Base-by-base conservation (phyloP, 2,888 invertebrate species). In the Lasius fuliginosus region DNA sequence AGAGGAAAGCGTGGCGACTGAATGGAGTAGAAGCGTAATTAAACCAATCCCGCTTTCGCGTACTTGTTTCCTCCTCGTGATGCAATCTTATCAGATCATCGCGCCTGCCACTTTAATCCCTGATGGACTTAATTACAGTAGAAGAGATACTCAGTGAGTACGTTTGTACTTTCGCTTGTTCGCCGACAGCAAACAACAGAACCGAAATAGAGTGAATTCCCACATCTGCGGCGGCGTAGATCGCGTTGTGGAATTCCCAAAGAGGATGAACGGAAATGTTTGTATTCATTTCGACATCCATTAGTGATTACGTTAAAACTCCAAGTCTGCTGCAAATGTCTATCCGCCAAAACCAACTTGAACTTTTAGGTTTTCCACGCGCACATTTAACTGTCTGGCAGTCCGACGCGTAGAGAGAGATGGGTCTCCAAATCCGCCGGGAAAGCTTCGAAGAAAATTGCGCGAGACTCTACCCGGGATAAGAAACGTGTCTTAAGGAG, bases 281-380 rank as follows among this genome's bases (percentile, higher is more conserved):
- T 93, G 92, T 92, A 93, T 93, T 92, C 91, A 93, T 92, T 92
- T 91, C 87, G 84, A 85, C 86, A 87, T 93, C 91, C 91, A 93
- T 93, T 93, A 92, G 91, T 91, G 91, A 92, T 92, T 89, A 90
- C 88, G 88, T 92, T 92, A 90, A 91, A 92, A 92, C 88, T 88
- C 83, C 42, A 68, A 76, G 86, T 84, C 65, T 36, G 67, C 40
- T 9, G 27, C 62, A 23, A 30, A 79, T 12, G 33, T 71, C 67
- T 77, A 82, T 83, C 42, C 33, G 40, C 49, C 62, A 11, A 75
- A 75, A 64, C 42, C 60, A 18, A 82, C 68, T 85, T 65, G 33
- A 42, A 84, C 69, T 88, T 53, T 74, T 42, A 46, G 64, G 36
- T 42, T 58, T 58, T 64, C 36, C 73, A 23, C 23, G 23, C n/a